Evolutionary conservation across 2,888 invertebrate genomes (phyloP), one percentile per base, ranked within the genome.

Genomic region (Idaea biselata): DNA sequence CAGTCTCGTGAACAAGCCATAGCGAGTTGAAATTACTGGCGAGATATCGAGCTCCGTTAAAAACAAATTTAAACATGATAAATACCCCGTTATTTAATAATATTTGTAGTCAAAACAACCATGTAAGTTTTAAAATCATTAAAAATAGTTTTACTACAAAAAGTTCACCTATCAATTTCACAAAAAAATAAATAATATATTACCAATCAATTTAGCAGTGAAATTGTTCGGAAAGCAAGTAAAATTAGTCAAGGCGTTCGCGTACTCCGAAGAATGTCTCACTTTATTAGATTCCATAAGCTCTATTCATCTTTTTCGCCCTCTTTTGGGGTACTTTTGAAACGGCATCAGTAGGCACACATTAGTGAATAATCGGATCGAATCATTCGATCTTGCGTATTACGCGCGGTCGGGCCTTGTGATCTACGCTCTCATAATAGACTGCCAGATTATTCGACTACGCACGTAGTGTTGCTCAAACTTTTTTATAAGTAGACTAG

Each of bases 241-340:
- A 74, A 87, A 89, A 89, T 90, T 86, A 90, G 84, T 74, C 71
- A 77, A 76, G 77, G 70, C 77, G 77, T 68, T 71, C 76, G 77
- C 80, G 78, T 80, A 80, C 76, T 76, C 68, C 78, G 73, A 84
- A 87, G 88, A 88, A 89, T 88, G 83, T 83, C 75, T 88, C 84
- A 86, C 85, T 89, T 89, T 91, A 91, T 91, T 91, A 89, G 90
- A 91, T 91, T 91, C 89, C 88, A 76, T 87, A 88, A 89, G 86
- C 89, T 74, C 87, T 84, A 89, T 91, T 90, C 90, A 89, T 81
- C 84, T 85, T 88, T 87, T 88, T 84, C 86, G 80, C 86, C 88
- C 88, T 83, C 81, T 74, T 72, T 83, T 14, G 11, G 83, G 83
- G 82, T 75, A 80, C 83, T 88, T 87, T 89, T 89, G 85, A 84